These are phyloP conservation scores for Mamestra brassicae DNA, from an alignment of 2,888 invertebrate species.

Conservation along the genomic window DNA sequence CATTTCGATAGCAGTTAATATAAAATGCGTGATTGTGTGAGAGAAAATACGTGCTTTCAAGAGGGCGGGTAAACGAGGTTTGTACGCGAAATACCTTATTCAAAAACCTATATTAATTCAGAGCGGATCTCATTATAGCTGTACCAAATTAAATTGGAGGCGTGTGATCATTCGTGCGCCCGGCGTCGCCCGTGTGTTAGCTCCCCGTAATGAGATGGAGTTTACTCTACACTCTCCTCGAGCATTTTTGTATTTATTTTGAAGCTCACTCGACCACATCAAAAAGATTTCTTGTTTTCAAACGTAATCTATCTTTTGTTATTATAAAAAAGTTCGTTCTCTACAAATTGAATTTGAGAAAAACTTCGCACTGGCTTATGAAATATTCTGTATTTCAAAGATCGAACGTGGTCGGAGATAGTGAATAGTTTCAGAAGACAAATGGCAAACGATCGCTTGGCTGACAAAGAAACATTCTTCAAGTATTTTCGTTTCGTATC, in stretches of 20 bases:
- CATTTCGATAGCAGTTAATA: slow-evolving; percentile 60
- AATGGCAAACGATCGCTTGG: slow-evolving; percentile 23
- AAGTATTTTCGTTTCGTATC: slow-evolving; percentile 10
- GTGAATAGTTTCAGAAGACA: slow-evolving; percentile 37
- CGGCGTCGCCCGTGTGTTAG: slow-evolving; percentile 53
- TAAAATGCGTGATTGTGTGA: slow-evolving; percentile 62
- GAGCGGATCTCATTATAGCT: slow-evolving; percentile 74
- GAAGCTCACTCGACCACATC: slow-evolving; percentile 25
- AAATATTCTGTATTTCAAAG: slow-evolving; percentile 39
- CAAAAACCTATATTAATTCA: slow-evolving; percentile 76
- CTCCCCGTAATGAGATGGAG: slow-evolving; percentile 61
- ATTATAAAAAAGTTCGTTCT: slow-evolving; percentile 27
- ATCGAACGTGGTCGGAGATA: slow-evolving; percentile 25
- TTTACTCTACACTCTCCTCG: slow-evolving; percentile 51
- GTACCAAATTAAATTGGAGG: slow-evolving; percentile 74
- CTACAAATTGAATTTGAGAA: slow-evolving; percentile 30
- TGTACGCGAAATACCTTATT: slow-evolving; percentile 65
- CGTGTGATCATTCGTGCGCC: slow-evolving; percentile 73
- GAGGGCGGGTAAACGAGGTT: slow-evolving; percentile 60
- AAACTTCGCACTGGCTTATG: slow-evolving; percentile 32
- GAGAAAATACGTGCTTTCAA: slow-evolving; percentile 55
- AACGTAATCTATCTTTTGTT: slow-evolving; percentile 28
- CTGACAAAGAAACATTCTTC: slow-evolving; percentile 19
- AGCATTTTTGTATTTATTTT: slow-evolving; percentile 56
- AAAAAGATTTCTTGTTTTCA: slow-evolving; percentile 21